Percentiles rank a stretch among this genome's conserved stretches.
Conservation (phyloP, 1,140 invertebrate species). For the Brachionus asplanchnoidis region DNA sequence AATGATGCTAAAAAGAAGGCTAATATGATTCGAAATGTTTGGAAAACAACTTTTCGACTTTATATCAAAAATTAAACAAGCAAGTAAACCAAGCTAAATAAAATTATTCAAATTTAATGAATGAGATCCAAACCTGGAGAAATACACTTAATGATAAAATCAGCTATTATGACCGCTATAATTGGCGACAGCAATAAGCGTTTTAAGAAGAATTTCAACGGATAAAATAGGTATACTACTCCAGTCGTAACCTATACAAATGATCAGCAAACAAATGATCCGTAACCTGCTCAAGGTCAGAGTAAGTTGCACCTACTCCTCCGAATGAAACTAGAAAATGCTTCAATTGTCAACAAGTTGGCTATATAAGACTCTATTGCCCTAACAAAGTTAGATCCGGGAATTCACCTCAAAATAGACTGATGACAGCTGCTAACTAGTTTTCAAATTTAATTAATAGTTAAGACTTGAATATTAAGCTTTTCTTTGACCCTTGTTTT, state of each 20-base stretch:
- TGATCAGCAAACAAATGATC: not conserved
- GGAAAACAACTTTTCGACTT: not conserved
- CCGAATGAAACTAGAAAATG: not conserved
- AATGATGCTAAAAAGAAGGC: not conserved
- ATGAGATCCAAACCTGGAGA: not conserved
- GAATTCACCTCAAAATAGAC: not conserved
- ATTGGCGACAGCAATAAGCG: not conserved
- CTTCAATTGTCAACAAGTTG: not conserved
- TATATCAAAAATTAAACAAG: not conserved
- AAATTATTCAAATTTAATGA: not conserved
- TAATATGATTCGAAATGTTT: not conserved
- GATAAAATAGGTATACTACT: not conserved
- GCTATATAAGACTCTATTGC: not conserved
- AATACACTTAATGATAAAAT: not conserved
- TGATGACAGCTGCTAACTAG: not conserved
- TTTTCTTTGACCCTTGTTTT: not conserved
- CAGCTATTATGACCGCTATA: not conserved
- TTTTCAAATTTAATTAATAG: not conserved
- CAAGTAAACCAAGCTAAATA: not conserved
- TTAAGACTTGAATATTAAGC: not conserved
- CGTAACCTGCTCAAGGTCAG: not conserved
- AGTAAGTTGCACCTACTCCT: not conserved
- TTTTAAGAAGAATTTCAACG: not conserved
- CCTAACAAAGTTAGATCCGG: not conserved
- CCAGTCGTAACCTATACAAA: not conserved